Conservation (phyloP, 2,888 invertebrate species). For the Thera britannica region DNA sequence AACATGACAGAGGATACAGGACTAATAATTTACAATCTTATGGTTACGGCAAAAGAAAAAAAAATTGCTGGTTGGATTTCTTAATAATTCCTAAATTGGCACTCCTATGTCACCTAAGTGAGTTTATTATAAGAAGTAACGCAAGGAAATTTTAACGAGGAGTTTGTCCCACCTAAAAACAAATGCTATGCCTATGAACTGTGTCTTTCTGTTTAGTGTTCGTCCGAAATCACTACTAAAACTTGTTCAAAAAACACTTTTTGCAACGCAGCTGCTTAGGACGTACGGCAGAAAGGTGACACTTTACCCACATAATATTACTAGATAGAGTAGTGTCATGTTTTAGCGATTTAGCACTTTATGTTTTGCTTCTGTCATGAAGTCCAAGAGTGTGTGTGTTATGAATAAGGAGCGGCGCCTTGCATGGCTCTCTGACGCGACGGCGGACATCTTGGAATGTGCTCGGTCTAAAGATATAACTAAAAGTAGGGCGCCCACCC, state of each 20-base stretch:
- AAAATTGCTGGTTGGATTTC: too few species aligned
- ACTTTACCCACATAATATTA: slow-evolving; percentile 52
- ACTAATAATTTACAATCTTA: background rate
- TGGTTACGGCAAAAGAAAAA: background rate
- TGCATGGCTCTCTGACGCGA: slow-evolving; percentile 30
- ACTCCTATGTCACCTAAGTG: background rate
- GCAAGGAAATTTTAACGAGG: background rate
- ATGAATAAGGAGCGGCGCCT: slow-evolving; percentile 20
- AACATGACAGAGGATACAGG: background rate
- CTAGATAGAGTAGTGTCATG: slow-evolving; percentile 51
- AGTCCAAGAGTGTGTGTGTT: slow-evolving; percentile 40
- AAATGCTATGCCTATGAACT: slow-evolving; percentile 19
- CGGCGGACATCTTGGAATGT: slow-evolving; percentile 25
- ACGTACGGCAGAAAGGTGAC: slow-evolving; percentile 80
- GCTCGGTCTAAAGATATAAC: slow-evolving; percentile 5
- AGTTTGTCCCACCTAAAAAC: background rate
- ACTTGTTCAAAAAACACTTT: slow-evolving; percentile 53
- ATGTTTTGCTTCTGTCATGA: slow-evolving; percentile 43
- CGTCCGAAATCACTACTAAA: slow-evolving; percentile 28
- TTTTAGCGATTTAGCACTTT: slow-evolving; percentile 46
- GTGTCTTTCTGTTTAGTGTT: slow-evolving; percentile 25
- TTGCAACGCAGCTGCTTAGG: slow-evolving; percentile 82
- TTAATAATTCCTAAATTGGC: too few species aligned
- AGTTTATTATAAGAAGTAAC: background rate
- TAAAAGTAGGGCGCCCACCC: too few species aligned